Percentiles rank a stretch among this genome's conserved stretches.
These are phyloP conservation scores for Oopsacas minuta DNA, from an alignment of 37 sponge, comb jelly and placozoan genomes.

Conservation along the genomic window DNA sequence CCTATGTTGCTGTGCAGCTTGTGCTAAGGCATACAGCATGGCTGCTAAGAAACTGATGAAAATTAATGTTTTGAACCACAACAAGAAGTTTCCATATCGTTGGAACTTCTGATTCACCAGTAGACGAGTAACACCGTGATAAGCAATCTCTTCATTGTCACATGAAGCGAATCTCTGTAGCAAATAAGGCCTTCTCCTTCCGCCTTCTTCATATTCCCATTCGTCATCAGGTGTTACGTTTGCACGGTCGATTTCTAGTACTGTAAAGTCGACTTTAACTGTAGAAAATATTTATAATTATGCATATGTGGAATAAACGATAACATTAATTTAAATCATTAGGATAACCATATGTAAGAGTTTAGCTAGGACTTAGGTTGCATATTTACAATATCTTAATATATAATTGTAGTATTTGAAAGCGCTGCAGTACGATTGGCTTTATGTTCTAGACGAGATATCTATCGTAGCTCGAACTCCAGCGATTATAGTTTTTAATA, in stretches of 20 bases:
- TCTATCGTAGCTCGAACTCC: no score
- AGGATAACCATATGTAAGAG: no score
- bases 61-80: conserved; percentile 8
- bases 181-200: conserved; percentile 8
- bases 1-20: neutral
- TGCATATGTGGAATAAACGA: no score
- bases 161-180: neutral
- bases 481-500: no score
- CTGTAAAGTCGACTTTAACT: neutral
- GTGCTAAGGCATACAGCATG: neutral
- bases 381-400: no score
- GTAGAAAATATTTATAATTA: no score
- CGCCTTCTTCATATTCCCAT: neutral
- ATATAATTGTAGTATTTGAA: no score
- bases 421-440: no score
- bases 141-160: conserved; percentile 11
- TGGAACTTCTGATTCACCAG: conserved; percentile 4
- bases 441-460: no score
- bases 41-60: neutral
- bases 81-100: neutral
- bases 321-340: no score
- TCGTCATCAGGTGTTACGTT: conserved; percentile 5
- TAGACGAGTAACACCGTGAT: neutral
- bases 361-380: no score
- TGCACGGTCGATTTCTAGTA: neutral